These are phyloP conservation scores for Paracentrotus lividus DNA, from an alignment of 53 echinoderm and acorn worm species.

Conservation along the genomic window DNA sequence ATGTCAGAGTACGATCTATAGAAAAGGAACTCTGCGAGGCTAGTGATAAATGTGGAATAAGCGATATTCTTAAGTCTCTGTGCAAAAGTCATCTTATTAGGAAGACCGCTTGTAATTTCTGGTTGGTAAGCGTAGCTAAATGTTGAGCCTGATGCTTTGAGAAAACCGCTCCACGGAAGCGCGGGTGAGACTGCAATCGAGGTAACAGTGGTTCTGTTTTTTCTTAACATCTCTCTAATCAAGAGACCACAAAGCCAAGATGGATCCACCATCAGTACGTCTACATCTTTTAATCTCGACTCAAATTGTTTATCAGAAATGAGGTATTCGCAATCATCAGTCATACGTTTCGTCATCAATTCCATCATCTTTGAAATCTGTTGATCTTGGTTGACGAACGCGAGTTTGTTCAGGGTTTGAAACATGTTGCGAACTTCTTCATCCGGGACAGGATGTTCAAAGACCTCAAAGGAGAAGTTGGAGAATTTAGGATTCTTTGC, in stretches of 20 bases:
- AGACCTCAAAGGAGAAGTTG: constrained; percentile 56
- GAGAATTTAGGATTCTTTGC: constrained; percentile 26
- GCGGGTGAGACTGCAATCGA: constrained; percentile 23
- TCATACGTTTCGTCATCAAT: not conserved
- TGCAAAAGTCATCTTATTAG: constrained; percentile 70
- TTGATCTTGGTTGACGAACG: not conserved
- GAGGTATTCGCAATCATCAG: not conserved
- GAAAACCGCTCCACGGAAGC: constrained; percentile 50
- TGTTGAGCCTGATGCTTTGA: not conserved
- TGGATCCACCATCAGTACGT: constrained; percentile 30
- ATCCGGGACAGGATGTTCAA: constrained; percentile 16
- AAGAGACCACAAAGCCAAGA: constrained; percentile 47
- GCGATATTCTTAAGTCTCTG: constrained; percentile 44
- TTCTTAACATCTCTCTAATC: constrained; percentile 33
- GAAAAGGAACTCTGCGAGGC: not conserved
- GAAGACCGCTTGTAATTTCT: constrained; percentile 70
- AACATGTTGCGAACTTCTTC: constrained; percentile 50
- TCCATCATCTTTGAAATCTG: not conserved
- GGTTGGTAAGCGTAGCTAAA: constrained; percentile 71
- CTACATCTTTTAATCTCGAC: not conserved
- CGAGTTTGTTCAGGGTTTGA: not conserved
- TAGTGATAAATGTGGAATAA: not conserved
- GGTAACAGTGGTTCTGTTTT: not conserved
- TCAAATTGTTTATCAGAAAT: not conserved
- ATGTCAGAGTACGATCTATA: not conserved